Percentiles rank a stretch among this genome's conserved stretches.
phyloP scores from a whole-genome alignment of 2,888 invertebrate species.

The Octodonta nipae region DNA sequence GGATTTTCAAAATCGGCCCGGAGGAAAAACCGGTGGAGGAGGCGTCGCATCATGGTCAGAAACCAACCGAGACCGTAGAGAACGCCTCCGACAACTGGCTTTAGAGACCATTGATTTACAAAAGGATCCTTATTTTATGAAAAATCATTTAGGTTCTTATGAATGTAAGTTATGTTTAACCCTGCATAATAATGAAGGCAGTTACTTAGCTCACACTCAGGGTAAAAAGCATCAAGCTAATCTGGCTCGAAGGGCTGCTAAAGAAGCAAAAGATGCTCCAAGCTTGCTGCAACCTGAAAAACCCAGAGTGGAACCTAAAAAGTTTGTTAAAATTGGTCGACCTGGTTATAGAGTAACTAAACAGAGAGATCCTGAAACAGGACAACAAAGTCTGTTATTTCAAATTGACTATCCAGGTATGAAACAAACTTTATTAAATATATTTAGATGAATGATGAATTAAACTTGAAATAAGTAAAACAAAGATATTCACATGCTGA shows the following conservation, averaged over 20 bases:
- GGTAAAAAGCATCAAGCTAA: conserved; percentile 96
- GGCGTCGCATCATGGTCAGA: conserved; percentile 99
- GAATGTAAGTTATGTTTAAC: conserved; percentile 98
- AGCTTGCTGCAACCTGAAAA: conserved; percentile 88
- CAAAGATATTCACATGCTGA: too few species aligned
- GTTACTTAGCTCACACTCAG: conserved; percentile 97
- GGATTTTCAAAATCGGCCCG: conserved; percentile 98
- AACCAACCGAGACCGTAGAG: conserved; percentile 90
- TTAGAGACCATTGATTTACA: conserved; percentile 96
- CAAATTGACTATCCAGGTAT: conserved; percentile 87
- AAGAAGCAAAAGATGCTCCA: conserved; percentile 95
- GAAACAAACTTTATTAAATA: too few species aligned
- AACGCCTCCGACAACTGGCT: conserved; percentile 87
- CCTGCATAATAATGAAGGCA: conserved; percentile 97
- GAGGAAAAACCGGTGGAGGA: conserved; percentile 98
- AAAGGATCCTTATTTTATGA: conserved; percentile 99
- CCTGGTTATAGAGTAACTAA: conserved; percentile 98
- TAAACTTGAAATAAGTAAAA: too few species aligned
- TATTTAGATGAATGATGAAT: too few species aligned
- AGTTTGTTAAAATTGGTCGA: conserved; percentile 98
- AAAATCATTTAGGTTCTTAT: conserved; percentile 92
- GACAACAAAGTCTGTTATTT: conserved; percentile 92
- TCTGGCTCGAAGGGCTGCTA: conserved; percentile 90
- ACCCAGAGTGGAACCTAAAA: conserved; percentile 92
- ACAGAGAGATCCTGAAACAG: conserved; percentile 87